Evolutionary conservation across 2,797 vertebrate genomes (phyloP).

Genomic region (Australoheros facetus): DNA sequence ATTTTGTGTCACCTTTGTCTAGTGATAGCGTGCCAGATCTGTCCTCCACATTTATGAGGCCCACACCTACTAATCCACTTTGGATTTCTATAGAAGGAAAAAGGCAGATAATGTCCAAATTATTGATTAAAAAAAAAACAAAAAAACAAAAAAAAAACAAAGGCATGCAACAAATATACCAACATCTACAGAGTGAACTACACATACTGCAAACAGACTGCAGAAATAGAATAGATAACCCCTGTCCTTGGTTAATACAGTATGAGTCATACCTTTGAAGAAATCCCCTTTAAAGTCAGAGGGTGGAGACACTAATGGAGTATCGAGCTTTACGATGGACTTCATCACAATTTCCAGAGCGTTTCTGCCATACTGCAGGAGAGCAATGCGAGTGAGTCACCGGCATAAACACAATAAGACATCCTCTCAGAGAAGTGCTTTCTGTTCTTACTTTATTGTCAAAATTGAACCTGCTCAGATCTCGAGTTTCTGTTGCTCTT

Average conservation of each 20-base stretch:
- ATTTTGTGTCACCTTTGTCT: conserved; percentile 89
- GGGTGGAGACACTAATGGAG: conserved; percentile 91
- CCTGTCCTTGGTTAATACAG: neutral
- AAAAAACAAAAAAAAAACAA: neutral
- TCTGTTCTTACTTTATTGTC: conserved; percentile 91
- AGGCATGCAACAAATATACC: neutral
- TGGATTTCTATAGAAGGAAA: conserved; percentile 86
- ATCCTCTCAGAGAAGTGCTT: neutral
- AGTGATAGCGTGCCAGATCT: conserved; percentile 89
- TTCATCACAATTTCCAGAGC: conserved; percentile 99
- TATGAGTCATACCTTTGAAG: conserved; percentile 88
- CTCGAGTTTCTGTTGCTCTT: conserved; percentile 96
- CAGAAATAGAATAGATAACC: neutral
- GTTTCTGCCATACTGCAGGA: conserved; percentile 92
- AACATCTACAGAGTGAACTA: neutral
- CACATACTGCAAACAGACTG: neutral
- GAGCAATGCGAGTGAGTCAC: conserved; percentile 26
- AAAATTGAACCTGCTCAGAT: conserved; percentile 98
- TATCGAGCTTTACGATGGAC: conserved; percentile 95
- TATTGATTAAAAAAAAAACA: neutral
- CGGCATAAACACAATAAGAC: accelerated
- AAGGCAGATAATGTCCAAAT: accelerated
- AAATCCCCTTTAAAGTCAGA: conserved; percentile 94
- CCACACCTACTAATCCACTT: conserved; percentile 93
- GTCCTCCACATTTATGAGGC: conserved; percentile 96